Percentiles rank a stretch among this genome's conserved stretches.
Conservation (phyloP, 2,113 vertebrate genomes). For the Struthidea cinerea region DNA sequence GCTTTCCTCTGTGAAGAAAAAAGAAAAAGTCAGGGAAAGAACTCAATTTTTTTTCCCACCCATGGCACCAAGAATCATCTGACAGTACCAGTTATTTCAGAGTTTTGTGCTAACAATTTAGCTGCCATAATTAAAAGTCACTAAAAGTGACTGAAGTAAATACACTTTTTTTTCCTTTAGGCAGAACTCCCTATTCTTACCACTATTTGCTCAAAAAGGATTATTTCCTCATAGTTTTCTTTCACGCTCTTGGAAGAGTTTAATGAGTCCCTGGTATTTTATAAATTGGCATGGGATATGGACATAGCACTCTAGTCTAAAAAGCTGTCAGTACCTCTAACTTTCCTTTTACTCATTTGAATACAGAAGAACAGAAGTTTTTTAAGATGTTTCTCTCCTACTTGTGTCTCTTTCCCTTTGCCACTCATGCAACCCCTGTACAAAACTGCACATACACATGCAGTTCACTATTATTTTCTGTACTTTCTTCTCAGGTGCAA, state of each 20-base stretch:
- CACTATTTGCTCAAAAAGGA: background rate
- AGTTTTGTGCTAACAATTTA: background rate
- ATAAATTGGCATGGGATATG: background rate
- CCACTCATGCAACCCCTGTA: background rate
- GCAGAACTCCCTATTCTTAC: background rate
- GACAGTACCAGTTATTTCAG: background rate
- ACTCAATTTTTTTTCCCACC: background rate
- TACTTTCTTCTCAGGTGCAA: background rate
- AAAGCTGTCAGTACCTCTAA: background rate
- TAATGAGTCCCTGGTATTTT: background rate
- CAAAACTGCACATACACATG: background rate
- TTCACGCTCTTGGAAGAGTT: background rate
- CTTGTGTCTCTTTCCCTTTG: background rate
- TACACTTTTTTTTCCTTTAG: background rate
- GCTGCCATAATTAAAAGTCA: background rate
- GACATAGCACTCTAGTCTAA: background rate
- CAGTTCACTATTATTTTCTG: background rate
- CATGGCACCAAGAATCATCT: background rate
- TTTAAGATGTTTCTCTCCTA: background rate
- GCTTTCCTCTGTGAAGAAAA: constrained; percentile 82
- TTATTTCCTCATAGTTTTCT: background rate
- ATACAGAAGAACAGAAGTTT: background rate
- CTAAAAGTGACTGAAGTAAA: background rate
- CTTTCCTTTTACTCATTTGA: background rate
- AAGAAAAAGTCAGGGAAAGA: background rate